Conservation (phyloP, 2,113 vertebrate genomes). For the Terrapene triunguis region DNA sequence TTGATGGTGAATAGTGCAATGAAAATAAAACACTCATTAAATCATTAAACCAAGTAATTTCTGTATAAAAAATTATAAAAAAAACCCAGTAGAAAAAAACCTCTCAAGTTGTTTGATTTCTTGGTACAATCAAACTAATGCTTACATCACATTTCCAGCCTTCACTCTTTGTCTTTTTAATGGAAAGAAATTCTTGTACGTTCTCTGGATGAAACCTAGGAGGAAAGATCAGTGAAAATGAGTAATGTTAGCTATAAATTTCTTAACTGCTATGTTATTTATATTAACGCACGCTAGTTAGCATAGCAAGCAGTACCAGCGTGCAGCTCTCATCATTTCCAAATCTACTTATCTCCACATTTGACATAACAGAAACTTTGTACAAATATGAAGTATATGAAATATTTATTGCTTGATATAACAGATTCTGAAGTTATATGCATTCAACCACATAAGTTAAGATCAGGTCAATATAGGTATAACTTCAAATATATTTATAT, state of each 20-base stretch:
- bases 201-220: conserved; percentile 96
- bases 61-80: not conserved
- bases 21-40: not conserved
- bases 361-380: not conserved
- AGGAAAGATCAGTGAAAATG: conserved; percentile 19
- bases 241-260: not conserved
- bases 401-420: not conserved
- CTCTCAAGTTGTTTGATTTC: not conserved
- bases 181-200: conserved; percentile 92
- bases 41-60: not conserved
- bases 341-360: not conserved
- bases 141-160: conserved; percentile 98
- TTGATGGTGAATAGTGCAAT: not conserved
- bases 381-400: not conserved
- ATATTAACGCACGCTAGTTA: not conserved
- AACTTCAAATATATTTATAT: not conserved
- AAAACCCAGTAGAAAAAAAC: rapidly evolving
- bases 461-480: not conserved
- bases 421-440: not conserved
- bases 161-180: conserved; percentile 94
- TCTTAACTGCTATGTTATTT: not conserved
- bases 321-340: not conserved
- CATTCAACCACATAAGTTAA: not conserved
- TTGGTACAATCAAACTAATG: conserved; percentile 36
- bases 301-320: not conserved